Base-by-base conservation (phyloP, 1,140 invertebrate species). In the Streblospio benedicti region DNA sequence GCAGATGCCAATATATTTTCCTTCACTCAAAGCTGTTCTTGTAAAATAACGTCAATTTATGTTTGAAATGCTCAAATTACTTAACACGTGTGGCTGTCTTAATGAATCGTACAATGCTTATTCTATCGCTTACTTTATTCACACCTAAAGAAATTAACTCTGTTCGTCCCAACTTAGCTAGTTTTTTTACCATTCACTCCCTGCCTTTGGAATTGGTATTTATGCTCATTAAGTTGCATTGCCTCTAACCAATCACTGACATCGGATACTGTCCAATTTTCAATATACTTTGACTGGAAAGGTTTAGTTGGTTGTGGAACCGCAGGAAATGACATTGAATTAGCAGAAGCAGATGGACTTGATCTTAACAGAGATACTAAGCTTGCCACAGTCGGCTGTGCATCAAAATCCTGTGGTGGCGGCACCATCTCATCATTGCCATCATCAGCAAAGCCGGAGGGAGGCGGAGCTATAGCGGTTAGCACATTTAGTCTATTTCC, bases 161-260 rank as follows among this genome's bases (percentile, higher is more conserved):
- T 63, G 70, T 71, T n/a, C 74, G 60, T 0, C 64, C 66, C 56
- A 77, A 63, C n/a, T 61, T 54, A 25, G 65, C 50, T 41, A 77
- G 62, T 30, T 70, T 71, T n/a, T 54, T 71, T 63, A 5, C 76
- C 76, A 60, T 76, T 69, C 47, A 77, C 69, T 52, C 61, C 65
- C 53, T 73, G 67, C 54, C 67, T 62, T 28, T 69, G 67, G 68
- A 77, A 77, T 33, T 65, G 71, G 6, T 59, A 41, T 56, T 70
- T 72, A 59, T 76, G 75, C 61, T 76, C 72, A 18, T 65, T 53
- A 65, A 76, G 63, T 35, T 67, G 66, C 18, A 76, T 65, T 61
- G 68, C 72, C 27, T 76, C 73, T 44, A 77, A 53, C 76, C 74
- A 76, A 59, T 72, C 70, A 27, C 70, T 45, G 20, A 77, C 76